These are phyloP conservation scores for Ahaetulla prasina DNA, from an alignment of 2,113 vertebrate species.

Conservation along the genomic window DNA sequence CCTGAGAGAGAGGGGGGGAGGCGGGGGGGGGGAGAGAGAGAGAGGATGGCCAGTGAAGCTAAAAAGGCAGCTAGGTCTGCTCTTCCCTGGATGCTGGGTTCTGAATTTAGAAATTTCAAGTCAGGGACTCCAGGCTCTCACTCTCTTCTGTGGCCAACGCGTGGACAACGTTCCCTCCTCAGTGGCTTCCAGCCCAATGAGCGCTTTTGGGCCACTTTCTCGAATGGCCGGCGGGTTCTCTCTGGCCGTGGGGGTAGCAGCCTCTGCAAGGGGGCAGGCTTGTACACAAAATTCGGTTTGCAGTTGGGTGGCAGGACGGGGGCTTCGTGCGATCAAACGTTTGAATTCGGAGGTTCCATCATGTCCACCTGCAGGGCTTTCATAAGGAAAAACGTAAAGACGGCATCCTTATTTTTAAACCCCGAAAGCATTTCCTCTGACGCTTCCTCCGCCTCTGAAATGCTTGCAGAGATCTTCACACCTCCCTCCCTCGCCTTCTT, in stretches of 20 bases:
- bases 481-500: neutral
- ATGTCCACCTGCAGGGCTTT: neutral
- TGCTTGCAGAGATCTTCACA: neutral
- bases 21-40: no score
- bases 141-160: neutral
- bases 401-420: neutral
- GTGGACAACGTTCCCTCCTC: neutral
- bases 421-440: neutral
- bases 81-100: neutral
- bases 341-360: neutral
- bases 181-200: neutral
- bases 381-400: neutral
- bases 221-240: neutral
- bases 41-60: no score
- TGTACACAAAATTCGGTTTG: neutral
- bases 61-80: neutral
- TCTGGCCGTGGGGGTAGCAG: neutral
- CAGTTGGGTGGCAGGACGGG: neutral
- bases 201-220: neutral
- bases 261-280: neutral
- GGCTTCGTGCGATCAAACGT: neutral
- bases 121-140: neutral
- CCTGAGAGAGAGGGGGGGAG: no score
- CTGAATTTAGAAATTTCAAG: neutral
- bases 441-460: neutral